Evolutionary conservation across 2,888 invertebrate genomes (phyloP).

Genomic region (Lasioglossum figueresi): DNA sequence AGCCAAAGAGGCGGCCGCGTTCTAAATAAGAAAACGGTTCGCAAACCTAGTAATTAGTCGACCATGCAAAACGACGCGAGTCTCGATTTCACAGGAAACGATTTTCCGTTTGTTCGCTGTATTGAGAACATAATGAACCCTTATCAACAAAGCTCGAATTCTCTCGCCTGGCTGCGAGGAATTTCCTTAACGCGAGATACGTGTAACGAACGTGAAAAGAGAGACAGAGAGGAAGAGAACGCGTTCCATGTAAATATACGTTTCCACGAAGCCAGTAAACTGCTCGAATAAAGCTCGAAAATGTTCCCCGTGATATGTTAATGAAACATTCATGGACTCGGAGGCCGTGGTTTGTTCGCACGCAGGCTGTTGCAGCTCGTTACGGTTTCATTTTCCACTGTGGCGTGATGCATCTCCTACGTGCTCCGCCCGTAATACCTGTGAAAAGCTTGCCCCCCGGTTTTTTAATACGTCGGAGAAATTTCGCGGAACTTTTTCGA

Average conservation of each 20-base stretch:
- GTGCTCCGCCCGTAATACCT: neutral
- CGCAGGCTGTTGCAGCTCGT: neutral
- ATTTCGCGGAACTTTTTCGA: neutral
- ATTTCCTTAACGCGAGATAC: neutral
- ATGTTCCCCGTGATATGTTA: neutral
- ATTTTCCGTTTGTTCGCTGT: neutral
- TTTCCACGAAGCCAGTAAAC: neutral
- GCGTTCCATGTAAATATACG: neutral
- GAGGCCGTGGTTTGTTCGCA: neutral
- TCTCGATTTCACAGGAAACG: neutral
- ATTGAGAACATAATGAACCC: neutral
- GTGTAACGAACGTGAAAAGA: neutral
- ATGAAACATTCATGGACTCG: slow-evolving; percentile 3
- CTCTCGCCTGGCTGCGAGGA: neutral
- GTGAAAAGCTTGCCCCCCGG: neutral
- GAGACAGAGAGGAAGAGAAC: neutral
- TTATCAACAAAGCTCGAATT: neutral
- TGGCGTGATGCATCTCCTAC: neutral
- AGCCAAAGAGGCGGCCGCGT: neutral
- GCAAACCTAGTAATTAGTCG: neutral
- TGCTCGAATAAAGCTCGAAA: neutral
- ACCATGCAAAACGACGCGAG: neutral
- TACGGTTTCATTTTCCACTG: neutral
- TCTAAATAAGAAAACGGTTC: neutral
- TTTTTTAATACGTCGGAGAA: neutral